Evolutionary conservation across 2,797 vertebrate genomes (phyloP).

Genomic region (Urocyon cinereoargenteus): DNA sequence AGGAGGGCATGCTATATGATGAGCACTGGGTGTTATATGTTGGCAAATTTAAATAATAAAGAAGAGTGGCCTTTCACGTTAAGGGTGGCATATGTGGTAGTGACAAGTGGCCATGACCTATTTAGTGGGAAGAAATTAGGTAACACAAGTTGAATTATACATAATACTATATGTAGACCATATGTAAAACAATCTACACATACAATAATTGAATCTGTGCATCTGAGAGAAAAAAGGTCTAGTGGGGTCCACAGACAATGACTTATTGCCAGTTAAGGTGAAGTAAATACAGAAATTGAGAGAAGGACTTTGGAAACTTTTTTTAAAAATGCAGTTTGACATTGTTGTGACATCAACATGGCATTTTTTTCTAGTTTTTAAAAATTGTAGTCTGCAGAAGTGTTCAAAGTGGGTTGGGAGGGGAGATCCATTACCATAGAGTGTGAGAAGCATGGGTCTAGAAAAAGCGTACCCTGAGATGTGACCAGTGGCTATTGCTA

Average conservation of each 20-base stretch:
- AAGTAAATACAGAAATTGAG: not conserved
- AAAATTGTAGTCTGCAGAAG: not conserved
- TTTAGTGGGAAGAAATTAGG: not conserved
- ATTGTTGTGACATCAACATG: not conserved
- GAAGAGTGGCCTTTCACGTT: not conserved
- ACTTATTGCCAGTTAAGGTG: not conserved
- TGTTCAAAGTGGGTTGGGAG: not conserved
- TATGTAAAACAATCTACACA: not conserved
- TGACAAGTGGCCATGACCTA: not conserved
- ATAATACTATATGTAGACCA: not conserved
- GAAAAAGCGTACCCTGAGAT: not conserved
- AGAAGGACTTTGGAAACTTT: not conserved
- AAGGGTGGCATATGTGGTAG: not conserved
- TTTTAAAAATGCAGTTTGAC: not conserved
- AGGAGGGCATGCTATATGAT: too few species aligned
- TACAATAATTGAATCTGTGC: not conserved
- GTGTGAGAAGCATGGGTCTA: not conserved
- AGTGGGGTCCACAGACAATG: not conserved
- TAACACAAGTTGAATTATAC: not conserved
- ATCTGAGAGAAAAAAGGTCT: not conserved
- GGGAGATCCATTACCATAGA: rapidly evolving
- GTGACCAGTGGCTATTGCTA: not conserved
- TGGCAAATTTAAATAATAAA: too few species aligned
- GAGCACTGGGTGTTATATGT: too few species aligned
- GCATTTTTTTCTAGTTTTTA: conserved; percentile 4